Percentiles rank a stretch among this genome's conserved stretches.
Conservation (phyloP, 2,797 vertebrate genomes). For the Bradypodion ventrale region DNA sequence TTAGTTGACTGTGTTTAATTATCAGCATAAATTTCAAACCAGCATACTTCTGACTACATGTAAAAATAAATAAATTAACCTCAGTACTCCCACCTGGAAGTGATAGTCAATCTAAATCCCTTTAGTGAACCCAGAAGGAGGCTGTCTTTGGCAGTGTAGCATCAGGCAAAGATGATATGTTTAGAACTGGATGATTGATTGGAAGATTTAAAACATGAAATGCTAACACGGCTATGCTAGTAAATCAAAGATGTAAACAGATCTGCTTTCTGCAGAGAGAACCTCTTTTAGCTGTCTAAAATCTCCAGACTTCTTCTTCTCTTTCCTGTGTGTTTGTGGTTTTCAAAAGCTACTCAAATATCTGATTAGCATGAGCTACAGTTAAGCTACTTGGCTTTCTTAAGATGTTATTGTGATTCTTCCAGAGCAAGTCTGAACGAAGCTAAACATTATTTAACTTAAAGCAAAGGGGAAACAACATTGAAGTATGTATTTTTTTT, state of each 20-base stretch:
- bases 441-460: background rate
- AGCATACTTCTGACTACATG: conserved; percentile 9
- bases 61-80: conserved; percentile 19
- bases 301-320: conserved; percentile 27
- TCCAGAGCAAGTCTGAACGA: background rate
- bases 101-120: background rate
- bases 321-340: conserved; percentile 13
- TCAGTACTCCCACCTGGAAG: conserved; percentile 7
- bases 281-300: conserved; percentile 24
- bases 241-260: conserved; percentile 39
- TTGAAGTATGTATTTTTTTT: background rate
- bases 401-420: background rate
- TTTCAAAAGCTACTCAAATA: conserved; percentile 22
- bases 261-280: conserved; percentile 22
- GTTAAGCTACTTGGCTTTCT: conserved; percentile 15
- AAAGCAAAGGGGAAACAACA: background rate
- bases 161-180: conserved; percentile 14
- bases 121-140: background rate
- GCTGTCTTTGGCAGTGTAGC: background rate
- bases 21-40: conserved; percentile 21
- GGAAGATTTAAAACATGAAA: conserved; percentile 33
- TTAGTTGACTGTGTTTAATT: conserved; percentile 22
- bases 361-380: conserved; percentile 5
- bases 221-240: conserved; percentile 20
- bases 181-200: conserved; percentile 30